phyloP scores from a whole-genome alignment of 2,113 vertebrate genomes.

The Hoplias malabaricus region DNA sequence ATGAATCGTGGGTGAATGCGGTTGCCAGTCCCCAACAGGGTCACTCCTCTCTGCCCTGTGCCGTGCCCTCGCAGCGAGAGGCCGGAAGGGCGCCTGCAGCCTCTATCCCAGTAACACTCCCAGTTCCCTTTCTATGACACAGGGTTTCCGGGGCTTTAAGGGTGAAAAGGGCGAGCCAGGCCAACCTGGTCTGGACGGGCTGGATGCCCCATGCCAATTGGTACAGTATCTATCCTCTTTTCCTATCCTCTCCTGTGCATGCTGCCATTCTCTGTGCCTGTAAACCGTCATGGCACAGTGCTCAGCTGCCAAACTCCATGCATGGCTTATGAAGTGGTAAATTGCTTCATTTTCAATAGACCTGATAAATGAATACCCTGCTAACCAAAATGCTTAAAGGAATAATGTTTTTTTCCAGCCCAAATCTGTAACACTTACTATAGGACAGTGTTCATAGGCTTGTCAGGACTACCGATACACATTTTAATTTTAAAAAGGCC shows the following conservation, averaged over 20 bases:
- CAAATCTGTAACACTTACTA: too few relatives aligned
- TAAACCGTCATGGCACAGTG: not conserved
- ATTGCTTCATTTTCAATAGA: not conserved
- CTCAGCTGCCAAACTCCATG: slow-evolving; percentile 24
- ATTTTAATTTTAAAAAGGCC: too few relatives aligned
- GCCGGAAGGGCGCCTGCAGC: slow-evolving; percentile 61
- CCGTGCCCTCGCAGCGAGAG: slow-evolving; percentile 50
- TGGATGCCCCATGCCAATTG: slow-evolving; percentile 99
- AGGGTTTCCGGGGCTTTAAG: slow-evolving; percentile 99
- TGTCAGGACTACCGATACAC: too few relatives aligned
- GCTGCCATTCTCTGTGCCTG: slow-evolving; percentile 45
- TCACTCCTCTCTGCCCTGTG: slow-evolving; percentile 72
- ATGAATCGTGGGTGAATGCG: slow-evolving; percentile 14
- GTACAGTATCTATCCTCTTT: slow-evolving; percentile 99
- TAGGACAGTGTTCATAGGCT: too few relatives aligned
- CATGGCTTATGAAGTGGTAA: slow-evolving; percentile 74
- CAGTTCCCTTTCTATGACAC: slow-evolving; percentile 97
- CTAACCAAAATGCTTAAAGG: not conserved
- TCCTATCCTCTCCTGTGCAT: slow-evolving; percentile 88
- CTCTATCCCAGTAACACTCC: slow-evolving; percentile 85
- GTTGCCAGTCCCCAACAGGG: slow-evolving; percentile 58
- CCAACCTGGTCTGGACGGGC: slow-evolving; percentile 99
- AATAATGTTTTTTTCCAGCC: too few relatives aligned
- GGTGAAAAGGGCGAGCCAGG: slow-evolving; percentile 99
- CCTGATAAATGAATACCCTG: not conserved